phyloP scores from a whole-genome alignment of 2,888 invertebrate genomes.

The Drosophila eohydei region DNA sequence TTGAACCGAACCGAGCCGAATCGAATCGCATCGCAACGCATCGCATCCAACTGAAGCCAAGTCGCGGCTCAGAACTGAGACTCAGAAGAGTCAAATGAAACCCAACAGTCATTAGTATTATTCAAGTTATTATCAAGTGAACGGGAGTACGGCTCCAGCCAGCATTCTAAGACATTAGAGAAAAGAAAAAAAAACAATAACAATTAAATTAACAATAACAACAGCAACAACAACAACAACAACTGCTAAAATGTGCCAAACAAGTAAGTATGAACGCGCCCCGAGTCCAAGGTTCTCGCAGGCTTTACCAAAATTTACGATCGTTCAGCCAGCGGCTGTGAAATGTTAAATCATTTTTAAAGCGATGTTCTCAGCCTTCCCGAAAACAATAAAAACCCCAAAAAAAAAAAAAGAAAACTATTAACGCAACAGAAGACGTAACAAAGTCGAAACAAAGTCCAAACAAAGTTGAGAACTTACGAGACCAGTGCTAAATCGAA shows the following conservation, averaged over 20 bases:
- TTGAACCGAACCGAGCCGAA: neutral
- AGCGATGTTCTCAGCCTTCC: conserved; percentile 50
- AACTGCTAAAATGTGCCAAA: conserved; percentile 48
- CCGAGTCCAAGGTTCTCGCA: neutral
- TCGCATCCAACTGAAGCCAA: conserved; percentile 19
- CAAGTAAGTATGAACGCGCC: conserved; percentile 55
- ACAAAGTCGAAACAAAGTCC: neutral
- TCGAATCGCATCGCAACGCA: neutral
- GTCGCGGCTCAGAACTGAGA: neutral
- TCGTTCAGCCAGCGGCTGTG: conserved; percentile 6
- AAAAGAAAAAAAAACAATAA: too few species aligned
- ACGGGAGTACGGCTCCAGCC: conserved; percentile 2
- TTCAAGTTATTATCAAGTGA: conserved; percentile 4
- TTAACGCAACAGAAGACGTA: neutral
- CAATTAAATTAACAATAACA: too few species aligned
- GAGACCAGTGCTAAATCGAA: conserved; percentile 10
- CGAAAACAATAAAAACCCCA: neutral
- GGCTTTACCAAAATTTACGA: conserved; percentile 32
- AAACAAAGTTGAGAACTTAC: neutral
- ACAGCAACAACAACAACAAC: neutral
- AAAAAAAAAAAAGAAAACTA: neutral
- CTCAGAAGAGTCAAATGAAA: neutral
- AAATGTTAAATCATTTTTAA: conserved; percentile 43
- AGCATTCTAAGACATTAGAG: conserved; percentile 27
- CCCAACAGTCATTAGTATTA: neutral